Evolutionary conservation across 2,888 invertebrate genomes (phyloP), one percentile per base, ranked within the genome.

Genomic region (Polydrusus cervinus): DNA sequence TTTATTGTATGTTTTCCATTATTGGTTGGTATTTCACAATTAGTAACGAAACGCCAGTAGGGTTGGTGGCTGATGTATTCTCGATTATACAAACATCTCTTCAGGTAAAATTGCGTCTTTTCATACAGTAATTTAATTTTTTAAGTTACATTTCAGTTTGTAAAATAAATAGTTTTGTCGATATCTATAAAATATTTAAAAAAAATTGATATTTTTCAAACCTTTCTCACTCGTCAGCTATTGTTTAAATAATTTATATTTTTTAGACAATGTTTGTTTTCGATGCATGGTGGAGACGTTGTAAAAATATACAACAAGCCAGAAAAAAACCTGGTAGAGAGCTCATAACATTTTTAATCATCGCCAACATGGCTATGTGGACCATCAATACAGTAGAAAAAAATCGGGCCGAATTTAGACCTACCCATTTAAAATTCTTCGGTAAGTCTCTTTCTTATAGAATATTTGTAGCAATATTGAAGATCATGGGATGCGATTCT

Each of bases 291-390:
- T 92, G 96, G 80, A 90, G 97, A 71, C 92, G 94, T 40, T 95
- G 95, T 0, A 92, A 93, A 53, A 95, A 93, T 3, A 91, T 93
- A 0, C 94, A 95, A 75, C 96, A 97, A 86, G 92, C 94, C 70
- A 89, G 94, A 64, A 92, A 93, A 82, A 98, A 97, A 84, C 97
- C 97, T 0, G 98, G 97, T 9, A 89, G 97, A 11, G 97, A 98
- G 87, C 94, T 97, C 75, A 95, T 98, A 2, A 98, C 97, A 0
- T 97, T 97, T 84, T 90, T 98, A 70, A 87, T 96, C 76, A 95
- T 97, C 20, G 94, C 95, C 0, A 97, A 97, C 87, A 87, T 97
- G 81, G 97, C 97, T 18, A 95, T 96, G 95, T 96, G 96, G 96
- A 95, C 96, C 9, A 95, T 98, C 78, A 97, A 96, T 84, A 97